A percentile compares a stretch with the other conserved stretches of the same genome.
phyloP scores from a whole-genome alignment of 2,797 vertebrate genomes.

The Helostoma temminkii region DNA sequence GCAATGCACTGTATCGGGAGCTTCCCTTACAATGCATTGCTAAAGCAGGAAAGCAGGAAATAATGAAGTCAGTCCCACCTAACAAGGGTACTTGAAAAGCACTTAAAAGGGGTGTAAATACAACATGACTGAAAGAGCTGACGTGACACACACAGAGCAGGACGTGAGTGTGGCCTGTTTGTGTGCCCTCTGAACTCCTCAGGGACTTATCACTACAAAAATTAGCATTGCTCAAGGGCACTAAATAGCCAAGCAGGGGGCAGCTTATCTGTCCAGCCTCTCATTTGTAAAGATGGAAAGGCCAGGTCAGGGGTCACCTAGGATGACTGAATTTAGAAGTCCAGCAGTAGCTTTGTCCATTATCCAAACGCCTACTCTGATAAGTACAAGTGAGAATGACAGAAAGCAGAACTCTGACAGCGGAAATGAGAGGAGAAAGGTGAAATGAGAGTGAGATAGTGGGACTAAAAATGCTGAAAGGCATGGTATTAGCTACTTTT shows the following conservation, averaged over 20 bases:
- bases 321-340: constrained; percentile 85
- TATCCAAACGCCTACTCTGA: constrained; percentile 85
- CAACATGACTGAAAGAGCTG: constrained; percentile 67
- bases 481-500: constrained; percentile 62
- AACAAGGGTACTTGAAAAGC: constrained; percentile 75
- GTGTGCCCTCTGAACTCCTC: constrained; percentile 80
- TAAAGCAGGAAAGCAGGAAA: constrained; percentile 67
- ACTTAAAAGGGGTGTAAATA: constrained; percentile 75
- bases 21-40: no score
- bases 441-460: constrained; percentile 70
- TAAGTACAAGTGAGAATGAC: constrained; percentile 86
- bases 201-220: constrained; percentile 82
- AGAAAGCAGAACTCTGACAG: constrained; percentile 74
- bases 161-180: constrained; percentile 78
- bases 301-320: constrained; percentile 80
- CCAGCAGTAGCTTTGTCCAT: constrained; percentile 78
- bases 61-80: constrained; percentile 53
- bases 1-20: no score
- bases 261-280: constrained; percentile 82
- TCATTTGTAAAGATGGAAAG: constrained; percentile 86
- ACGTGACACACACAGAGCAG: constrained; percentile 77
- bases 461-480: constrained; percentile 70
- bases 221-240: constrained; percentile 75
- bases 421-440: constrained; percentile 78
- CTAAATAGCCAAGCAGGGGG: constrained; percentile 75